Conservation (phyloP, 2,113 vertebrate species). For the Passer domesticus region DNA sequence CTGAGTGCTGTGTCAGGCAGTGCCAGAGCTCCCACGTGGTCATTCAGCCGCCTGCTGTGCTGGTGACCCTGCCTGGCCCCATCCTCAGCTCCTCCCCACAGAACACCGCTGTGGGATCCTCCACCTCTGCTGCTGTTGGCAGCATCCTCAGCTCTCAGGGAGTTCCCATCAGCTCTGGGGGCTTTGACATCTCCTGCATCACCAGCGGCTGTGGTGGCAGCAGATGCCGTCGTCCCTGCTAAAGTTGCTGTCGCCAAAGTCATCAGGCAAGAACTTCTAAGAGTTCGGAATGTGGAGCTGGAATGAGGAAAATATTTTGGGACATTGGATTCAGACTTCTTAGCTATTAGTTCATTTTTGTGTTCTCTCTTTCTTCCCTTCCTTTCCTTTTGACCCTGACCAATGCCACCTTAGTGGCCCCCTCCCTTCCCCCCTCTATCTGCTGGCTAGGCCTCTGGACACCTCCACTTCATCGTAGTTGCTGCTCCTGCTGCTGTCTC, state of each 20-base stretch:
- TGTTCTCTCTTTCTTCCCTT: background rate
- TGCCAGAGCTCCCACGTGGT: too few relatives aligned
- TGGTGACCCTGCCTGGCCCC: too few relatives aligned
- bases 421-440: too few relatives aligned
- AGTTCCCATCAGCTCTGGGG: background rate
- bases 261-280: accelerated
- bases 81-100: too few relatives aligned
- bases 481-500: accelerated
- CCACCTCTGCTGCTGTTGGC: too few relatives aligned
- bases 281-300: accelerated
- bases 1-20: too few relatives aligned
- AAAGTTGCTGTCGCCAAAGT: accelerated
- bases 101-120: too few relatives aligned
- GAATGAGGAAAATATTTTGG: background rate
- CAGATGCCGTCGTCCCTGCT: background rate
- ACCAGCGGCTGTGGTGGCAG: background rate
- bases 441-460: background rate
- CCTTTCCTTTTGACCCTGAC: background rate
- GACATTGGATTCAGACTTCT: background rate
- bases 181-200: background rate
- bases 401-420: background rate
- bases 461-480: too few relatives aligned
- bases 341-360: background rate
- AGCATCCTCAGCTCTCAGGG: background rate
- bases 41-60: too few relatives aligned